These are phyloP conservation scores for Coptodon bakossiorum DNA, from an alignment of 2,113 vertebrate genomes.

Conservation along the genomic window DNA sequence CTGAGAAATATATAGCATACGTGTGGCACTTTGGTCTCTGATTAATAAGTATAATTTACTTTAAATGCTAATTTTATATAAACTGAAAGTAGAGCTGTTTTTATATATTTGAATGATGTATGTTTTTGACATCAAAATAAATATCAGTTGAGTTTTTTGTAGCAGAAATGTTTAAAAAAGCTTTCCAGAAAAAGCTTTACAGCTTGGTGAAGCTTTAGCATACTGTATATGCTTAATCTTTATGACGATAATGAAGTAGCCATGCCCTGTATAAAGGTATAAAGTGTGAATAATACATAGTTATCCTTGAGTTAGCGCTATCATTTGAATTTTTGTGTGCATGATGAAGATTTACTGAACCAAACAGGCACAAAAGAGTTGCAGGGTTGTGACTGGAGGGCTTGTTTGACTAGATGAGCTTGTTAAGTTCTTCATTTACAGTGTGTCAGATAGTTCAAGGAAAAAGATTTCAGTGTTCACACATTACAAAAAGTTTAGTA, in stretches of 20 bases:
- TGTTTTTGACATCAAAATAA: neutral
- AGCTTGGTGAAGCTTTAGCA: neutral
- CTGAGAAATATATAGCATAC: neutral
- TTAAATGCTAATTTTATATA: neutral
- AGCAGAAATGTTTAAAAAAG: neutral
- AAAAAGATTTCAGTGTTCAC: neutral
- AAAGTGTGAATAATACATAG: neutral
- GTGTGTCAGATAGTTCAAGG: neutral
- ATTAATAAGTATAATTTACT: neutral
- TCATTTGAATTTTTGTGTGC: neutral
- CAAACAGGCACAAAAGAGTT: neutral
- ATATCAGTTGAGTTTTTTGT: neutral
- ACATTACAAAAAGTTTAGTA: neutral
- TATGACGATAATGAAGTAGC: neutral
- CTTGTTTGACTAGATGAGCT: neutral
- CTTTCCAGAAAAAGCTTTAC: neutral
- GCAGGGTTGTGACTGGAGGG: neutral
- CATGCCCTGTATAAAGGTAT: neutral
- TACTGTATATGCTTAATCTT: neutral
- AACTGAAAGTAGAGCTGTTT: neutral
- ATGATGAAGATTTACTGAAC: neutral
- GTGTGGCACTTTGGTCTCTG: neutral
- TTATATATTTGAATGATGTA: neutral
- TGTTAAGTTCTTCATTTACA: neutral
- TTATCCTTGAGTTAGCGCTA: neutral